phyloP scores from a whole-genome alignment of 2,888 invertebrate genomes.

The Oscheius sp. region DNA sequence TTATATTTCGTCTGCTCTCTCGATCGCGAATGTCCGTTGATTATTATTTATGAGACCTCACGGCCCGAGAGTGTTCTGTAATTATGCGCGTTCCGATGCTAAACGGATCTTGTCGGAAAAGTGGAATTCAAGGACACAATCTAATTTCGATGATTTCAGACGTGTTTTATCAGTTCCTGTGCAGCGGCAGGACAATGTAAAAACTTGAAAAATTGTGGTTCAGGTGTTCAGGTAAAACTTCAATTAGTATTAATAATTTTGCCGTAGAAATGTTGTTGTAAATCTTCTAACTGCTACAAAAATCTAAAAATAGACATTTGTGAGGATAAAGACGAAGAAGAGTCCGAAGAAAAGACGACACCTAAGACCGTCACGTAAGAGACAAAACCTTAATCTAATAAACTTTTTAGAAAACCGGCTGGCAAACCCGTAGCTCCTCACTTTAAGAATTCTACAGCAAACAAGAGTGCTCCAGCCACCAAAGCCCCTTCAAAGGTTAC shows the following conservation, averaged over 20 bases:
- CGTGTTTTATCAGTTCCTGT: slow-evolving; percentile 11
- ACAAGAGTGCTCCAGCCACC: neutral
- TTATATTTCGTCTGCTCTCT: neutral
- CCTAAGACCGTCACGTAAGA: neutral
- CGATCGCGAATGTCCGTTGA: slow-evolving; percentile 8
- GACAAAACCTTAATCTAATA: neutral
- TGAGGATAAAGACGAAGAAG: slow-evolving; percentile 2
- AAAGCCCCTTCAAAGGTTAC: neutral
- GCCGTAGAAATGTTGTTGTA: slow-evolving; percentile 18
- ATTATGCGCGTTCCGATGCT: slow-evolving; percentile 22
- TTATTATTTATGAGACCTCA: slow-evolving; percentile 29
- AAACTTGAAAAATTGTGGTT: slow-evolving; percentile 1
- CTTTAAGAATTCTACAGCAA: neutral
- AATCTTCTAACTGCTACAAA: slow-evolving; percentile 3
- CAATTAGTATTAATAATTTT: neutral
- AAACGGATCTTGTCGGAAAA: slow-evolving; percentile 14
- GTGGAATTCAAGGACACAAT: neutral
- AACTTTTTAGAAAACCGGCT: neutral
- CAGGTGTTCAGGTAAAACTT: neutral
- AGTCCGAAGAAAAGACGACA: neutral
- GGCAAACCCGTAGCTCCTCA: slow-evolving; percentile 1
- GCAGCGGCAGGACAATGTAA: slow-evolving; percentile 21
- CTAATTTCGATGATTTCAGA: slow-evolving; percentile 2
- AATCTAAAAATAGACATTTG: neutral
- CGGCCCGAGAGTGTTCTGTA: slow-evolving; percentile 24